phyloP scores from a whole-genome alignment of 2,797 vertebrate species.

The Eremophila alpestris region DNA sequence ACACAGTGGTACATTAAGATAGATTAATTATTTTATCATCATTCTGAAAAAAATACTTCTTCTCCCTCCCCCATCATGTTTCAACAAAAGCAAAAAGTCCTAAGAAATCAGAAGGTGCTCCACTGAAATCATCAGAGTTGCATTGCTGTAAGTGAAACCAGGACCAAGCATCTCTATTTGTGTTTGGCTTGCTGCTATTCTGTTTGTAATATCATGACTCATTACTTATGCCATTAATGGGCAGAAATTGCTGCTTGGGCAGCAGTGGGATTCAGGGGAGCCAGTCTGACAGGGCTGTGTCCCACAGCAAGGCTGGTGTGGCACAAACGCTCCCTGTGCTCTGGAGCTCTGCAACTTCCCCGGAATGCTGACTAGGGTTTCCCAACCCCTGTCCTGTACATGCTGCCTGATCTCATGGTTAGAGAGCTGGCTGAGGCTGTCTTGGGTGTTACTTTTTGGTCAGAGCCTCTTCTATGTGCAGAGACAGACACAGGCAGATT shows the following conservation, averaged over 20 bases:
- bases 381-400: neutral
- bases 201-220: neutral
- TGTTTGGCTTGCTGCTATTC: neutral
- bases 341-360: neutral
- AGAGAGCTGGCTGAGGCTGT: neutral
- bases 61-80: accelerated
- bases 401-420: neutral
- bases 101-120: neutral
- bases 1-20: neutral
- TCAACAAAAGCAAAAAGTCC: neutral
- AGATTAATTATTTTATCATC: neutral
- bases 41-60: neutral
- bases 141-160: neutral
- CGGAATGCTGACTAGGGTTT: accelerated
- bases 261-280: neutral
- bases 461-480: neutral
- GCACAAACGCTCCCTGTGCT: neutral
- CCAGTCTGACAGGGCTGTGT: neutral
- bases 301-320: neutral
- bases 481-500: neutral
- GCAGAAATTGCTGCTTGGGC: neutral
- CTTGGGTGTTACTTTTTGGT: neutral
- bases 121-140: neutral
- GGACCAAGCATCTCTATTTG: neutral
- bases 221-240: neutral